Base-by-base conservation (phyloP, 2,797 vertebrate species). In the Sphenodon punctatus region DNA sequence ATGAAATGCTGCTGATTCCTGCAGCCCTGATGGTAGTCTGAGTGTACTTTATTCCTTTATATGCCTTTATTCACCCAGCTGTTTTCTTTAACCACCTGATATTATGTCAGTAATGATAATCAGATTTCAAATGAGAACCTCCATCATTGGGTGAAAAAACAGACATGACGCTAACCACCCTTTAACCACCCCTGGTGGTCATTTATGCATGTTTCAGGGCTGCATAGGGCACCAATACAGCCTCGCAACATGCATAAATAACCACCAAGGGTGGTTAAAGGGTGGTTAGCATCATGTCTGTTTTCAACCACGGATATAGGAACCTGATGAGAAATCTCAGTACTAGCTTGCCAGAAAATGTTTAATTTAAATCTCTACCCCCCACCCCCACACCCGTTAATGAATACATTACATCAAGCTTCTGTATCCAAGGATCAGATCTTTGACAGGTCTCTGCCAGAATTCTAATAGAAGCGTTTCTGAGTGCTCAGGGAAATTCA, bases 31-130 rank as follows among this genome's bases (percentile, higher is more conserved):
- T 75, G 30, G 22, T 46, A 75, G 16, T 59, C 84, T 77, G 79
- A 85, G 92, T 91, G 48, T 75, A 91, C 90, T 78, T 70, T 73
- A 87, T 82, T n/a, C n/a, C n/a, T n/a, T n/a, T 82, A 46, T 69
- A 75, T 64, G 9, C 15, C n/a, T 90, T 89, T 86, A 72, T 82
- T 88, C 43, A 56, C n/a, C 42, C 23, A 56, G 75, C 67, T 88
- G 80, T 89, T 84, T 90, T 59, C 39, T 85, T 45, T 81, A 88
- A 74, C 25, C 25, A 84, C 77, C 59, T 94, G 78, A 84, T 19
- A 85, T 60, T 82, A 71, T 59, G 32, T 81, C 66, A 81, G 45
- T 82, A 87, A 92, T 67, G 49, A 90, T 68, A 91, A 83, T 84
- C 49, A 80, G 36, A 46, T 69, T 30, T 83, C 72, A 86, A 82